A percentile compares a stretch with the other conserved stretches of the same genome.
These are phyloP conservation scores for Porites lobata DNA, from an alignment of 92 coral and sea anemone genomes.

Conservation along the genomic window DNA sequence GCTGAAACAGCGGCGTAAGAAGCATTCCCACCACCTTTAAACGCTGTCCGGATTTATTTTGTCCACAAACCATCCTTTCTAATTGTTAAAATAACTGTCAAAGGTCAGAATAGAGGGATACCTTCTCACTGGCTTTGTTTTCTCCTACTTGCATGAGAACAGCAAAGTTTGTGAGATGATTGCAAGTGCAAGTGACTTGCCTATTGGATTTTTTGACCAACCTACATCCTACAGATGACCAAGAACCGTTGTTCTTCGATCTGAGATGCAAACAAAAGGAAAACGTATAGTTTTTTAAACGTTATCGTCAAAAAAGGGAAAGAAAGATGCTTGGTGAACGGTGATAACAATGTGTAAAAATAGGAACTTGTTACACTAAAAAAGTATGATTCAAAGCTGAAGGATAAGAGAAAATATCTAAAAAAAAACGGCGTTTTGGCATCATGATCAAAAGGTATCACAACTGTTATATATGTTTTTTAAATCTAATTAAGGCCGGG, in stretches of 20 bases:
- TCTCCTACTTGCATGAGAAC: constrained; percentile 62
- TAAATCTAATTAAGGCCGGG: no score
- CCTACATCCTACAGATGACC: constrained; percentile 69
- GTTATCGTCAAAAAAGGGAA: not conserved
- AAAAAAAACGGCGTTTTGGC: no score
- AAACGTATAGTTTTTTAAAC: not conserved
- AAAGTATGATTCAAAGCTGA: no score
- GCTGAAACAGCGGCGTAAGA: no score
- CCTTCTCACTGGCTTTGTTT: constrained; percentile 19
- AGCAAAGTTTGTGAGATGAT: constrained; percentile 80
- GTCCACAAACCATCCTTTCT: no score
- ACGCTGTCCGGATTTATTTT: no score
- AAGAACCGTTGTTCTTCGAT: constrained; percentile 41
- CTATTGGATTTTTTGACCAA: not conserved
- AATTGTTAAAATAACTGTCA: not conserved
- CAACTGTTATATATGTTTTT: no score
- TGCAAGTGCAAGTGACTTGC: constrained; percentile 57
- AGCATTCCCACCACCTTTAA: no score
- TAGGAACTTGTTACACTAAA: no score
- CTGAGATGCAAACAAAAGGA: not conserved
- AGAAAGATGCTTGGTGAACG: not conserved
- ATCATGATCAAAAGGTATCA: no score
- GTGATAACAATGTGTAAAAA: no score
- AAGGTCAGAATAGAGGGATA: not conserved
- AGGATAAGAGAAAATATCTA: no score